Conservation (phyloP, 2,113 vertebrate genomes). For the Kobus ellipsiprymnus region DNA sequence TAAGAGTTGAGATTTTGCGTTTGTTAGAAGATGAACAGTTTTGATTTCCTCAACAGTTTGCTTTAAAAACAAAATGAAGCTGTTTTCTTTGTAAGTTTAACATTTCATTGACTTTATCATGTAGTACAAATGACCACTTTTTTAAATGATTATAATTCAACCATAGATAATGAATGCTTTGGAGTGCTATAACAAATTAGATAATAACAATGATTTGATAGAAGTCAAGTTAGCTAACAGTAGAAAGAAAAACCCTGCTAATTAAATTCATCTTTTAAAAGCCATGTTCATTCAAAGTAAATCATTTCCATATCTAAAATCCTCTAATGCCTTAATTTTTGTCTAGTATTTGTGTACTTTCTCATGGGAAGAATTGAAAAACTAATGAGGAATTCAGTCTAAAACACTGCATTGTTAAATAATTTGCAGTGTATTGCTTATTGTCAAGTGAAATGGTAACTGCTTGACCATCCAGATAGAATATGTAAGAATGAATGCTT, state of each 20-base stretch:
- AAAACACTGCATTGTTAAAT: not conserved
- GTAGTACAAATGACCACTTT: too few relatives aligned
- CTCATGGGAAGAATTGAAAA: not conserved
- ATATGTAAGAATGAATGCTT: too few relatives aligned
- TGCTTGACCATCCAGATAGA: too few relatives aligned
- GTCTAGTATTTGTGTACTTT: not conserved
- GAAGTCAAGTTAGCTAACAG: conserved; percentile 20
- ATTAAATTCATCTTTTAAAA: conserved; percentile 48
- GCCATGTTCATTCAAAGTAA: not conserved
- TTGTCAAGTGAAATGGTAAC: not conserved
- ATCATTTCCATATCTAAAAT: not conserved
- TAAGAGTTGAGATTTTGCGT: too few relatives aligned
- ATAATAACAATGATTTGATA: conserved; percentile 12
- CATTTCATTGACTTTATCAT: too few relatives aligned
- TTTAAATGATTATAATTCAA: too few relatives aligned
- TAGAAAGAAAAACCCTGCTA: not conserved
- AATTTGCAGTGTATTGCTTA: not conserved
- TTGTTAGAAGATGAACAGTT: too few relatives aligned
- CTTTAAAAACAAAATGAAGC: too few relatives aligned
- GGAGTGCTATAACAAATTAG: too few relatives aligned
- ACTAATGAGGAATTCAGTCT: not conserved
- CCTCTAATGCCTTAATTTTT: not conserved
- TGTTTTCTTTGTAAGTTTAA: too few relatives aligned
- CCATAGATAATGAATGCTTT: too few relatives aligned
- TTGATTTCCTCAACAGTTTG: too few relatives aligned